A percentile compares a stretch with the other conserved stretches of the same genome.
Evolutionary conservation across 2,113 vertebrate genomes (phyloP).

Genomic region (Chitala chitala): DNA sequence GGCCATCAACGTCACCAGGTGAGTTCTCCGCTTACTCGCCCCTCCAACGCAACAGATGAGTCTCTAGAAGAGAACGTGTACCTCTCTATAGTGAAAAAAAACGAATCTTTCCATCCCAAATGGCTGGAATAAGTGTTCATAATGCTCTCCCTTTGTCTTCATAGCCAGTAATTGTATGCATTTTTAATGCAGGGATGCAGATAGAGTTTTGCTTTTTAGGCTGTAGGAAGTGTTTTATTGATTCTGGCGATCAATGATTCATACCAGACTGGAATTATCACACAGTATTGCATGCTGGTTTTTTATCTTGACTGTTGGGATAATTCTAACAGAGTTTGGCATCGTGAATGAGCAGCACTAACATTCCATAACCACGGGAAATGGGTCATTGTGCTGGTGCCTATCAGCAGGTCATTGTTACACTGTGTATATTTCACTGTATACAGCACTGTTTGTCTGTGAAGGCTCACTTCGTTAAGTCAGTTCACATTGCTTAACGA

Average conservation of each 20-base stretch:
- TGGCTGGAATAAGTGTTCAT: background rate
- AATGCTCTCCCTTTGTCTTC: background rate
- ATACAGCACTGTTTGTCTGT: too few species aligned
- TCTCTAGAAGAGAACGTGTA: background rate
- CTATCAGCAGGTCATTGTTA: too few species aligned
- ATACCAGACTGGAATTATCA: background rate
- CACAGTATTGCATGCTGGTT: background rate
- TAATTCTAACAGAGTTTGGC: background rate
- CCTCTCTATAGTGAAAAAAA: background rate
- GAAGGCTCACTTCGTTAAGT: too few species aligned
- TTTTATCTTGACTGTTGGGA: too few species aligned
- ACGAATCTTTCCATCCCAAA: background rate
- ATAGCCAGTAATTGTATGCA: background rate
- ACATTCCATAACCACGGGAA: background rate
- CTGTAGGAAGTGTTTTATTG: background rate
- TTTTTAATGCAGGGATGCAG: background rate
- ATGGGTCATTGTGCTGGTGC: too few species aligned
- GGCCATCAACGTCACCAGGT: conserved; percentile 94
- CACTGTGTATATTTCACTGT: too few species aligned
- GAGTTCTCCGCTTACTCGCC: conserved; percentile 35
- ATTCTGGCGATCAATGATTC: background rate
- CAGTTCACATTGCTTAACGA: too few species aligned
- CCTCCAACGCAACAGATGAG: background rate
- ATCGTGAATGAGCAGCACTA: too few species aligned
- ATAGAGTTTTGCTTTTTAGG: background rate